Evolutionary conservation across 1,140 invertebrate species (phyloP).

Genomic region (Dysdera silvatica): DNA sequence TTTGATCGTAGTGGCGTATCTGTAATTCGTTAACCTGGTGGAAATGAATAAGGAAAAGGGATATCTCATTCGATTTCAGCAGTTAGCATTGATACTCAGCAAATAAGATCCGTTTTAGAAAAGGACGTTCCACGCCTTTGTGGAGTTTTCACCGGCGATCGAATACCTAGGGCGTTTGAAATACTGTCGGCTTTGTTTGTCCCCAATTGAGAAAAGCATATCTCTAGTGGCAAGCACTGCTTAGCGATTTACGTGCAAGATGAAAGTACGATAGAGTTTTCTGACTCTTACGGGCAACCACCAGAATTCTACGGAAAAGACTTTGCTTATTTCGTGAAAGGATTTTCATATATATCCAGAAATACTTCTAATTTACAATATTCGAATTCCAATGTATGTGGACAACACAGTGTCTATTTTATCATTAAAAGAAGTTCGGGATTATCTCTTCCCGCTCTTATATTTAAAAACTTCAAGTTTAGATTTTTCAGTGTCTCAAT

Average conservation of each 20-base stretch:
- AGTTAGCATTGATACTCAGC: no score
- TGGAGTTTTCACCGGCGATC: not conserved
- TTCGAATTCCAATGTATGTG: not conserved
- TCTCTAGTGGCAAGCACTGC: not conserved
- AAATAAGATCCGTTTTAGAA: no score
- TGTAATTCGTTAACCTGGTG: not conserved
- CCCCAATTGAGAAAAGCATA: not conserved
- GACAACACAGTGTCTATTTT: not conserved
- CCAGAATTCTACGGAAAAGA: not conserved
- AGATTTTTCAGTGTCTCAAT: not conserved
- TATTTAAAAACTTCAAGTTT: not conserved
- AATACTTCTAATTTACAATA: not conserved
- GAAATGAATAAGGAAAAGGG: not conserved
- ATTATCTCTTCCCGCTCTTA: not conserved
- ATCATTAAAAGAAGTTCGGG: not conserved
- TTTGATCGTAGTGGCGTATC: not conserved
- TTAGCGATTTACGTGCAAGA: not conserved
- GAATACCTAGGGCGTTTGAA: conserved; percentile 1
- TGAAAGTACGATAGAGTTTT: not conserved
- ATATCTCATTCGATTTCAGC: not conserved
- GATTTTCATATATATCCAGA: not conserved
- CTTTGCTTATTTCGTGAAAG: not conserved
- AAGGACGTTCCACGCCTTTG: not conserved
- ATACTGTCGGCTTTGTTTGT: not conserved
- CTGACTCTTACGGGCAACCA: not conserved